phyloP scores from a whole-genome alignment of 2,797 vertebrate genomes.

The Cyprinella venusta region DNA sequence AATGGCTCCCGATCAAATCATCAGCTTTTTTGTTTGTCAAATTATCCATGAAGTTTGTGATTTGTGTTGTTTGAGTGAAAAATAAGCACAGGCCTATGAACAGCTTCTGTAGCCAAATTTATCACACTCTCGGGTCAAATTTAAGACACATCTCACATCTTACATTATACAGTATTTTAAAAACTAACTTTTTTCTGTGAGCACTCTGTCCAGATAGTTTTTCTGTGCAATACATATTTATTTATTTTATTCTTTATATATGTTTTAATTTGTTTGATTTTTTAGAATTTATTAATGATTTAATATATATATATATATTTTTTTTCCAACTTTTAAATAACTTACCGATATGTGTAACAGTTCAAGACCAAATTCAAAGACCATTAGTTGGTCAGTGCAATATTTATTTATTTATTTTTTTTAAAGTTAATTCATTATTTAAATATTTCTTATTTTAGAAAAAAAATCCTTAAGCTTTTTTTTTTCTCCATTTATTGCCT shows the following conservation, averaged over 20 bases:
- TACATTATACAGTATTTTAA: neutral
- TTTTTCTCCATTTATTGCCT: too few species aligned
- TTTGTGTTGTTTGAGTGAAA: neutral
- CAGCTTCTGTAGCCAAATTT: constrained; percentile 11
- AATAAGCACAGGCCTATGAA: constrained; percentile 18
- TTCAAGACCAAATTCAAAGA: constrained; percentile 9
- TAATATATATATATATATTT: neutral
- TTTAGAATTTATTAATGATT: neutral
- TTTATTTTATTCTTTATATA: neutral
- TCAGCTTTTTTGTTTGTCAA: neutral
- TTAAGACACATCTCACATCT: neutral
- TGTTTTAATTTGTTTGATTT: neutral
- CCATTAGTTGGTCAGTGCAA: neutral
- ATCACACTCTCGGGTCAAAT: neutral
- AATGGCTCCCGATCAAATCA: neutral
- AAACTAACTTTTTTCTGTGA: neutral
- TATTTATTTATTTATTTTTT: neutral
- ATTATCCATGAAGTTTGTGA: neutral
- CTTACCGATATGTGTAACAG: neutral
- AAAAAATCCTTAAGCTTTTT: too few species aligned
- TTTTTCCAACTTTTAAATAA: neutral
- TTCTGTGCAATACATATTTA: neutral
- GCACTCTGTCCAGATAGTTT: neutral
- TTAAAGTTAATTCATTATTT: neutral
- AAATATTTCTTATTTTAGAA: neutral